Evolutionary conservation across 2,797 vertebrate genomes (phyloP).

Genomic region (Thamnophis elegans): DNA sequence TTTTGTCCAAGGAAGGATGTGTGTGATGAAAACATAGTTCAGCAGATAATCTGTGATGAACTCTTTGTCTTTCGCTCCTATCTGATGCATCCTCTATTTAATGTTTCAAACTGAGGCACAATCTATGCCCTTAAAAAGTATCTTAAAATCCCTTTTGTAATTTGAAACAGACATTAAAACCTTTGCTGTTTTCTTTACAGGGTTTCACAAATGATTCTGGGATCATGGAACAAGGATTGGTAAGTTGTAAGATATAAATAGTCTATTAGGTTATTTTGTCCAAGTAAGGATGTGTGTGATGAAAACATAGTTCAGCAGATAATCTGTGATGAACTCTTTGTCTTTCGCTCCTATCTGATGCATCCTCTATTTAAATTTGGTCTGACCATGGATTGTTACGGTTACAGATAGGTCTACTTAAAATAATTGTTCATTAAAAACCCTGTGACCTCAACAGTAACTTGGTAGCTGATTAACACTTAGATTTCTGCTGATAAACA

Average conservation of each 20-base stretch:
- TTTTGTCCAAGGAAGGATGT: constrained; percentile 27
- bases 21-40: constrained; percentile 83
- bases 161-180: background rate
- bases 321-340: constrained; percentile 67
- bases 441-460: background rate
- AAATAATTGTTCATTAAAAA: background rate
- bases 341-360: constrained; percentile 90
- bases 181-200: constrained; percentile 19
- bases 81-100: constrained; percentile 77
- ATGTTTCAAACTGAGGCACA: too few relatives aligned
- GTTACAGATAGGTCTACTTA: background rate
- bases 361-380: constrained; percentile 54
- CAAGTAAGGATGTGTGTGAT: constrained; percentile 71
- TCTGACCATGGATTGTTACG: background rate
- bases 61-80: constrained; percentile 81
- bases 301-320: constrained; percentile 84
- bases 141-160: fast-evolving
- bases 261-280: background rate
- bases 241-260: constrained; percentile 15
- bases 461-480: background rate
- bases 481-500: background rate
- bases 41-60: constrained; percentile 79
- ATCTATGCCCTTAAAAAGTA: background rate
- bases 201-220: background rate
- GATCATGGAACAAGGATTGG: background rate